Evolutionary conservation across 1,140 invertebrate genomes (phyloP), one percentile per base, ranked within the genome.

Genomic region (Drosophila pseudoobscura): DNA sequence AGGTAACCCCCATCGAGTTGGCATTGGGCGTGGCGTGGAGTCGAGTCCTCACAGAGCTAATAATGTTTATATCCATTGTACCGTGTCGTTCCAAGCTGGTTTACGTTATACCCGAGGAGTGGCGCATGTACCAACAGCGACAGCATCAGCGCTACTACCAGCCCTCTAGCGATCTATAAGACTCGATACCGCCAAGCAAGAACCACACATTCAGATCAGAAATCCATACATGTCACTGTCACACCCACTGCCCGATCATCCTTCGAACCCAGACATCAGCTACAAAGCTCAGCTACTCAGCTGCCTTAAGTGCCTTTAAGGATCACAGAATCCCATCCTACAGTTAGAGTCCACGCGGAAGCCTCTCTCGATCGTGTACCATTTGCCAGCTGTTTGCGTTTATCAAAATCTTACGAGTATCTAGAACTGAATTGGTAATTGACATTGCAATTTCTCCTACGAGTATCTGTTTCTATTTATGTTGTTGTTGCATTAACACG

Each of bases 101-200:
- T 80, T 92, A 92, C 82, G 80, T 91, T 70, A 91, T 92, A 82
- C 91, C 91, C 73, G 89, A 91, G 51, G 90, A 91, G 84, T 91
- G 90, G 83, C 83, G 90, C 79, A 91, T 91, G 58, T 90, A 91
- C 78, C 90, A 91, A 59, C 91, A 91, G 75, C 80, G 85, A 71
- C 82, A 90, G 69, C 90, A 90, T 66, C 90, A 91, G 75, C 88
- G 88, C 57, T 91, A 91, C 88, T 90, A 91, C 87, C 90, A 91
- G 73, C 90, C 90, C 62, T 91, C 90, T 88, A 91, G 90, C 71
- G 90, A 91, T 77, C 74, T 91, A 64, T 91, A 89, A 76, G 41
- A 56, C 24, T 47, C 31, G 69, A 64, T 31, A 51, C 31, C 31
- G 31, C 9, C 31, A 11, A 35, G 31, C 26, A 60, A 52, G 68